Evolutionary conservation across 2,888 invertebrate species (phyloP).

Genomic region (Marronus borbonicus): DNA sequence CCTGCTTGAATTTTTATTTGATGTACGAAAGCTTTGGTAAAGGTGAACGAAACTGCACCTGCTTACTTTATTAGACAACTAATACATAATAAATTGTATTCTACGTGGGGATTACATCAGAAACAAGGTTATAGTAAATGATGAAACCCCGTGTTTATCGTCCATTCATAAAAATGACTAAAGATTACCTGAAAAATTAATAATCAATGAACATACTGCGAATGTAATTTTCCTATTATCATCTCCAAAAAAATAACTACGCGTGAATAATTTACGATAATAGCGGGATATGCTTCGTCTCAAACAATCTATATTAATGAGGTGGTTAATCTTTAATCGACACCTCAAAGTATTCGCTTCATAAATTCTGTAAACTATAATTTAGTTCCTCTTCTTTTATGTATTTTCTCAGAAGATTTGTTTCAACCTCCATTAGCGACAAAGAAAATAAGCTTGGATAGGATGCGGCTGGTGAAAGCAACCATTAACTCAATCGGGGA

Average conservation of each 20-base stretch:
- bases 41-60: too few species aligned
- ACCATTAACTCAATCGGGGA: slow-evolving; percentile 8
- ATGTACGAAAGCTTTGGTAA: too few species aligned
- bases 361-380: slow-evolving; percentile 31
- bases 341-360: slow-evolving; percentile 24
- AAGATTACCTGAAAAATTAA: background rate
- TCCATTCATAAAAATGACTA: background rate
- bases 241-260: slow-evolving; percentile 10
- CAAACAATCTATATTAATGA: slow-evolving; percentile 40
- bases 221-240: slow-evolving; percentile 20
- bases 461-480: background rate
- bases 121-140: background rate
- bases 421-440: slow-evolving; percentile 17
- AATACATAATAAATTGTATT: too few species aligned
- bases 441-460: slow-evolving; percentile 16
- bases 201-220: background rate
- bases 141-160: background rate
- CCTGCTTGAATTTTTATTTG: too few species aligned
- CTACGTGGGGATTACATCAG: too few species aligned
- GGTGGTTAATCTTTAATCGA: slow-evolving; percentile 30
- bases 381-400: background rate
- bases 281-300: slow-evolving; percentile 7
- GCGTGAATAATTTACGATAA: slow-evolving; percentile 17
- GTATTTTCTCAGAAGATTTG: background rate
- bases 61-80: too few species aligned